Conservation (phyloP, 2,113 vertebrate genomes). For the Solea solea region DNA sequence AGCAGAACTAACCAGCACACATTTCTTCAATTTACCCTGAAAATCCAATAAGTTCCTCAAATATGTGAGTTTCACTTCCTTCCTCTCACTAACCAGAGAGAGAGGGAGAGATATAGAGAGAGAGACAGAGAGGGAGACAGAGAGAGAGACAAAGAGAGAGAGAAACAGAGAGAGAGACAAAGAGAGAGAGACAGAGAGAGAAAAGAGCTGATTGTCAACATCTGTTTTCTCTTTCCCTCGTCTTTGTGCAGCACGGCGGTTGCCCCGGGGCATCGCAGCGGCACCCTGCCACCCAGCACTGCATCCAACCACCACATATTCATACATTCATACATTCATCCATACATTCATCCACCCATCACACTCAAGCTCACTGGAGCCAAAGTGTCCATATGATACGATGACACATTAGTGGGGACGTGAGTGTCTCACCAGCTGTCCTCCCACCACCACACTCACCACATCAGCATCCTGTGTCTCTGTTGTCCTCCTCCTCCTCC, state of each 20-base stretch:
- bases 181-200: conserved; percentile 29
- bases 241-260: conserved; percentile 44
- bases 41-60: conserved; percentile 69
- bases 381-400: conserved; percentile 34
- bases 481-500: background rate
- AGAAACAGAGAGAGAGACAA: no score
- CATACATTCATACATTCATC: conserved; percentile 20
- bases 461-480: conserved; percentile 45
- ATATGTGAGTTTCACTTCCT: conserved; percentile 55
- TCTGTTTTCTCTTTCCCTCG: conserved; percentile 69
- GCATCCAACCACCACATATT: conserved; percentile 18
- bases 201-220: conserved; percentile 68
- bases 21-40: conserved; percentile 58
- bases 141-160: no score
- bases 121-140: no score
- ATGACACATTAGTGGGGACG: conserved; percentile 39
- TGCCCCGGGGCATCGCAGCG: conserved; percentile 46
- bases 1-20: conserved; percentile 32
- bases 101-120: background rate
- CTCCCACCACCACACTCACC: conserved; percentile 27
- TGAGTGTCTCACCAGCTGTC: conserved; percentile 44
- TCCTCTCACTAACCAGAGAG: conserved; percentile 56
- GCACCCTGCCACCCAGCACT: conserved; percentile 52
- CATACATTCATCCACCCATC: conserved; percentile 12
- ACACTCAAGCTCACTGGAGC: conserved; percentile 57